Percentiles rank a stretch among this genome's conserved stretches.
These are phyloP conservation scores for Syritta pipiens DNA, from an alignment of 2,888 invertebrate species.

Conservation along the genomic window DNA sequence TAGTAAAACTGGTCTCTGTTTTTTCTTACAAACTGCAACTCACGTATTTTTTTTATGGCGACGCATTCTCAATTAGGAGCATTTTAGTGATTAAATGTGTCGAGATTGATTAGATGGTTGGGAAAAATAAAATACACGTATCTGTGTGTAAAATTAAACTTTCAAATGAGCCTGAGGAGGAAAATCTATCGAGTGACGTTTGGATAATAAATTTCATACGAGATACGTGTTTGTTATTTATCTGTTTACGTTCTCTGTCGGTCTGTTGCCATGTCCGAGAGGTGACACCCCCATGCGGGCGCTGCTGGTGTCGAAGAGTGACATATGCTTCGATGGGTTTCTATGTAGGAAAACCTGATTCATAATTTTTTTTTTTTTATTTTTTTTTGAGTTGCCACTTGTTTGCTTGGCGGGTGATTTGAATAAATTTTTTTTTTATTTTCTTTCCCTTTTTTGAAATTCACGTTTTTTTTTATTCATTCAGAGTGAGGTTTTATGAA, in stretches of 20 bases:
- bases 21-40: too few species aligned
- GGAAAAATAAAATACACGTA: background rate
- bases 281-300: slow-evolving; percentile 31
- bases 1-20: too few species aligned
- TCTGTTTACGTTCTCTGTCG: slow-evolving; percentile 21
- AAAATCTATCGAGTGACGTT: slow-evolving; percentile 34
- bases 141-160: slow-evolving; percentile 21
- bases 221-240: slow-evolving; percentile 7
- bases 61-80: slow-evolving; percentile 30
- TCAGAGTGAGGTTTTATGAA: too few species aligned
- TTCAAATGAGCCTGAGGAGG: slow-evolving; percentile 27
- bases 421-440: too few species aligned
- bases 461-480: too few species aligned
- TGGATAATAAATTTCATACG: slow-evolving; percentile 52
- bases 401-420: background rate
- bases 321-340: slow-evolving; percentile 35
- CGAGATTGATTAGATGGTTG: slow-evolving; percentile 16
- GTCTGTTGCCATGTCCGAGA: slow-evolving; percentile 31
- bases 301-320: slow-evolving; percentile 18
- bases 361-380: slow-evolving; percentile 6
- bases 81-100: slow-evolving; percentile 24
- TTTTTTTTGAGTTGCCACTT: background rate
- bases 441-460: too few species aligned
- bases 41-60: background rate
- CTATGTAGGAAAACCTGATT: slow-evolving; percentile 30